Base-by-base conservation (phyloP, 2,113 vertebrate genomes). In the Triplophysa siluroides region DNA sequence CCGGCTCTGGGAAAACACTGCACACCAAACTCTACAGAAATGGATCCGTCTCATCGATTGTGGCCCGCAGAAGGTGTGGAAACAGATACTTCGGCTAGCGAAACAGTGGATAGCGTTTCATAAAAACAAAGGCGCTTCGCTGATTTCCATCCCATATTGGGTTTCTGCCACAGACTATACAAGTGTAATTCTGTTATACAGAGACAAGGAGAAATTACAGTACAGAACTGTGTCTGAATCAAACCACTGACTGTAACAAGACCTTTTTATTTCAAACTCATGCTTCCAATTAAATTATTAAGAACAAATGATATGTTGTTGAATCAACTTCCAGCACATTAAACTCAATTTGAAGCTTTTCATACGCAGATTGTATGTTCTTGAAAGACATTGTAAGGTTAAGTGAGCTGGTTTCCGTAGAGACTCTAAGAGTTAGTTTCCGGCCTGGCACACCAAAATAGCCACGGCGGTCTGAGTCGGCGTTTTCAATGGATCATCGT, bases 21-120 rank as follows among this genome's bases (percentile, higher is more conserved):
- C 75, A 52, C 75, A 84, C 85, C 83, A 85, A 88, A 88, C 81
- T 86, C 69, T 6, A 38, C 78, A 82, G 88, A 91, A 92, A 92
- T 84, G 84, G 88, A 92, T 91, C 87, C 29, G 83, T 78, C 76
- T 54, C 76, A 90, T 92, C 83, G 87, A 87, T 86, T 74, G 85
- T 77, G 69, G 81, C 63, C 54, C 12, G 14, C 67, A 83, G 80
- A 86, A 90, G 80, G 83, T 86, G 85, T 83, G 85, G 86, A 87
- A 87, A 88, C 85, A 81, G 83, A 90, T 90, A 81, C 70, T 86
- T 88, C 83, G 83, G 79, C 82, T 64, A 69, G 73, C 19, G 85
- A 79, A 89, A 89, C 90, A 80, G 79, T 83, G 88, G 83, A 88
- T 88, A 56, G 67, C 69, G 67, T 90, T 87, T 88, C 88, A 92